Base-by-base conservation (phyloP, 2,888 invertebrate genomes). In the Trissoscelio sp. region DNA sequence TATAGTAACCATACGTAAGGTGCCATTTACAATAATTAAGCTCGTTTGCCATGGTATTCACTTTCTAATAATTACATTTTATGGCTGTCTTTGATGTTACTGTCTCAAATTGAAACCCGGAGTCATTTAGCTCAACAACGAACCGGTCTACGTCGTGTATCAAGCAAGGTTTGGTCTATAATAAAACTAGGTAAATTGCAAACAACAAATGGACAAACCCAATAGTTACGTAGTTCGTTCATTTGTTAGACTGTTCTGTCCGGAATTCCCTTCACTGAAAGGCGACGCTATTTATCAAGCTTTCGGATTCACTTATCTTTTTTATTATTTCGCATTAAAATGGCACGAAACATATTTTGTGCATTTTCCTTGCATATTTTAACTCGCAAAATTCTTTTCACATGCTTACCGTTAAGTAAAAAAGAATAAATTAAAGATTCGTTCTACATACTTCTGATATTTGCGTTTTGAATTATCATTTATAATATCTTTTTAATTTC, bases 161-260 rank as follows among this genome's bases (percentile, higher is more conserved):
- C 60, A 51, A 37, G 48, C 67, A 60, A 75, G 67, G 64, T 74
- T 79, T 72, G 74, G 81, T 82, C 83, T 84, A 77, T 80, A 84
- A 83, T 84, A 84, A 84, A 84, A 83, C 80, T 81, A 83, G 69
- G 77, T 72, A 60, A 77, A 78, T 78, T 62, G 64, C 79, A 82
- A 82, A 82, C 78, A 83, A 64, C 75, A 75, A 80, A 75, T 75
- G 46, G 44, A 39, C 67, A 39, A 67, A 73, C 66, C 73, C 74
- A 55, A 74, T 69, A 70, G 74, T 80, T 82, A 75, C 69, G 82
- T 62, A 69, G 53, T 78, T 78, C 14, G 73, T 73, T 73, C 69
- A 67, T 60, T 72, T 77, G 60, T 66, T 78, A 58, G 69, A 64
- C 34, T 39, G 18, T 53, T 60, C 31, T 22, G 42, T 67, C 60